phyloP scores from a whole-genome alignment of 2,888 invertebrate species.

The Eilema sororculum region DNA sequence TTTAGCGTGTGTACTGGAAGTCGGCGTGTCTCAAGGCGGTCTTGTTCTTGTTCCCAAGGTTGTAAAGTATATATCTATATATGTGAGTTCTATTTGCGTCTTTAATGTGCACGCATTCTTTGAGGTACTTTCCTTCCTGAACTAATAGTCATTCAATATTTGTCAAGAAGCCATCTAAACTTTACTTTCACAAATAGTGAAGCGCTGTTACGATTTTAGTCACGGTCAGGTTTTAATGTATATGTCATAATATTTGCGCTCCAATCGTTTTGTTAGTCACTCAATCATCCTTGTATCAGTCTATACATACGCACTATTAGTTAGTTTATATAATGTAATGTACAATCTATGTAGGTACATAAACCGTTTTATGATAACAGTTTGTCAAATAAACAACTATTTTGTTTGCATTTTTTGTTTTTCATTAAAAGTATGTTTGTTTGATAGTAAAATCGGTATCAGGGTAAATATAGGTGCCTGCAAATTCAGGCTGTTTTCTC shows the following conservation, averaged over 20 bases:
- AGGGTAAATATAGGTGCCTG: background rate
- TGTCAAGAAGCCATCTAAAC: background rate
- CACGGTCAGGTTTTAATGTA: background rate
- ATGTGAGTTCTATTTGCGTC: background rate
- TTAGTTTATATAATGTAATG: background rate
- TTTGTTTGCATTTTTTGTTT: background rate
- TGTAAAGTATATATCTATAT: background rate
- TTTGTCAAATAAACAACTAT: background rate
- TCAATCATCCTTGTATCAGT: background rate
- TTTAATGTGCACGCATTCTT: background rate
- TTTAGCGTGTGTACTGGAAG: background rate
- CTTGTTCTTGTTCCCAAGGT: conserved; percentile 2
- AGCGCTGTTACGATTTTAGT: background rate
- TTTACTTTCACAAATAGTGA: background rate
- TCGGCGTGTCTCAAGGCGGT: background rate
- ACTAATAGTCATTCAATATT: background rate
- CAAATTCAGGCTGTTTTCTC: too few relatives aligned
- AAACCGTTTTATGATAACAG: background rate
- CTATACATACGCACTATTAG: background rate
- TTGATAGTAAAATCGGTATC: too few relatives aligned
- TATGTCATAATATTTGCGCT: background rate
- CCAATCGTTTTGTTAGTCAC: background rate
- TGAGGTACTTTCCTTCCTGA: background rate
- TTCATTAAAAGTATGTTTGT: background rate
- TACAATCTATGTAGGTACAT: background rate